phyloP scores from a whole-genome alignment of 1,140 invertebrate genomes.

The Pristionchus pacificus region DNA sequence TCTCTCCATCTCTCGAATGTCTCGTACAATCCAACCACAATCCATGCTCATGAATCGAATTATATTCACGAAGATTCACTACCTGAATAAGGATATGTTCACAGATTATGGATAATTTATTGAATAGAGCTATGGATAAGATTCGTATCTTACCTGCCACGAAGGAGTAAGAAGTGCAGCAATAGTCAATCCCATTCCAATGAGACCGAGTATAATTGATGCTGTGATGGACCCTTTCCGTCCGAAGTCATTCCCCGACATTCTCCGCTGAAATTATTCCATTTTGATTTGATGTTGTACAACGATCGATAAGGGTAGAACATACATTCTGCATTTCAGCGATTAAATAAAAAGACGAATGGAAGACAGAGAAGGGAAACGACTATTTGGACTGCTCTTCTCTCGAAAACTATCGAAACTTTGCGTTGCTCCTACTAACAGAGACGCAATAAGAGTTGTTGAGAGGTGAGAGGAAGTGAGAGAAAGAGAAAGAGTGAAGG shows the following conservation, averaged over 20 bases:
- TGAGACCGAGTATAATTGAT: slow-evolving; percentile 45
- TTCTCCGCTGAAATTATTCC: slow-evolving; percentile 25
- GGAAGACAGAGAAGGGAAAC: no score
- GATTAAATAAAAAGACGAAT: no score
- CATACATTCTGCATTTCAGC: no score
- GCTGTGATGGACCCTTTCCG: slow-evolving; percentile 45
- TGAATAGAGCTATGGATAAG: not conserved
- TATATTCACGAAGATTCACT: slow-evolving; percentile 54
- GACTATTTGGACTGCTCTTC: no score
- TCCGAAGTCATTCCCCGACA: slow-evolving; percentile 32
- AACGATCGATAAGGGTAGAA: no score
- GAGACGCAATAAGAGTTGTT: no score
- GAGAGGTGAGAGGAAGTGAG: not conserved
- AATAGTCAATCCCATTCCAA: slow-evolving; percentile 54
- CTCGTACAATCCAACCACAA: slow-evolving; percentile 55
- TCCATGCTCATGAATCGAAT: slow-evolving; percentile 56
- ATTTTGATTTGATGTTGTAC: no score
- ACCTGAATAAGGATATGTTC: slow-evolving; percentile 19
- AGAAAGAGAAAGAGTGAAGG: not conserved
- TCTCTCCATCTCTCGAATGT: slow-evolving; percentile 49
- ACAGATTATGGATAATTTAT: not conserved
- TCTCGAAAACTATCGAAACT: no score
- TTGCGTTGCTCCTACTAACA: no score
- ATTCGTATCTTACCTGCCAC: slow-evolving; percentile 40
- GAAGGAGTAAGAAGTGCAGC: slow-evolving; percentile 52